phyloP scores from a whole-genome alignment of 2,888 invertebrate species.

The Tenthredo notha region DNA sequence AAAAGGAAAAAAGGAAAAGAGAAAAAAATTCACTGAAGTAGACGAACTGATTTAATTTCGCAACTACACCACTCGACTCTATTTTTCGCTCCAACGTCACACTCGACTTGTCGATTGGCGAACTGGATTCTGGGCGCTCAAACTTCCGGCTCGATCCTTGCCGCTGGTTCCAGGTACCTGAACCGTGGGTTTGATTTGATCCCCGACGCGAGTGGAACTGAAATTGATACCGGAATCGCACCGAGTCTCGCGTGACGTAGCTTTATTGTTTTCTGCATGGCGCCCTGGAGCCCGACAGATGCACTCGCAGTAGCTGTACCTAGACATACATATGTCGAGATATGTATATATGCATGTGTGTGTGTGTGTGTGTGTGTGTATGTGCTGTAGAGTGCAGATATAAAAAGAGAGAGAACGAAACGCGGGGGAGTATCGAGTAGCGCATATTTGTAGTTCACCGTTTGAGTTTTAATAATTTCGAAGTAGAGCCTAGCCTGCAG shows the following conservation, averaged over 20 bases:
- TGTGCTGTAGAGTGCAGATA: neutral
- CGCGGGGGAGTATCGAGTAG: constrained; percentile 32
- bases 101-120: constrained; percentile 43
- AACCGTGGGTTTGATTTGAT: constrained; percentile 45
- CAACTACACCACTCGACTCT: neutral
- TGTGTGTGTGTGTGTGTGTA: too few species aligned
- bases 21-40: neutral
- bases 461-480: constrained; percentile 74
- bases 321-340: neutral
- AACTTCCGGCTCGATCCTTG: neutral
- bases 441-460: constrained; percentile 56
- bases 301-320: constrained; percentile 56
- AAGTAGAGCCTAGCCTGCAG: constrained; percentile 50
- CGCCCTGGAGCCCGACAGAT: constrained; percentile 66
- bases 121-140: neutral
- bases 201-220: constrained; percentile 36
- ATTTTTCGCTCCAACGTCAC: neutral
- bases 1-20: neutral
- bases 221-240: constrained; percentile 46
- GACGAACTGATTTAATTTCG: constrained; percentile 44
- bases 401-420: constrained; percentile 20
- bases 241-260: constrained; percentile 56
- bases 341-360: too few species aligned
- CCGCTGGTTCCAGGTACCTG: constrained; percentile 35
- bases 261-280: constrained; percentile 74